A percentile compares a stretch with the other conserved stretches of the same genome.
Evolutionary conservation across 1,140 invertebrate genomes (phyloP).

Genomic region (Ylistrum balloti): DNA sequence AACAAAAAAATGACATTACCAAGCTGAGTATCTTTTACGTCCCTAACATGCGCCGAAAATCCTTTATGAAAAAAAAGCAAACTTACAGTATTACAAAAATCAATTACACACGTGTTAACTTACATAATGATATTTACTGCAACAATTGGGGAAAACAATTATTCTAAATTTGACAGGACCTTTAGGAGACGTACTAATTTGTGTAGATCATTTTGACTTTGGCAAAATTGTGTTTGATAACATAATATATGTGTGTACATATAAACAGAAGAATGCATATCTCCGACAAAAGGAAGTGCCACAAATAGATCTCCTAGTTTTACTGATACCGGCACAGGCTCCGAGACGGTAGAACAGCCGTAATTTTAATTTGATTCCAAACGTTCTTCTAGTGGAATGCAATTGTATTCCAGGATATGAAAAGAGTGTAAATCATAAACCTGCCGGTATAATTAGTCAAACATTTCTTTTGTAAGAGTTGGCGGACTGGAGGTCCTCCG

Average conservation of each 20-base stretch:
- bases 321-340: neutral
- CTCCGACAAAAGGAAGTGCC: neutral
- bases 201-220: neutral
- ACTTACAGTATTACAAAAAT: no score
- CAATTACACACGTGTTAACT: no score
- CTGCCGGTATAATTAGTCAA: slow-evolving; percentile 15
- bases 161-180: slow-evolving; percentile 12
- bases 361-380: neutral
- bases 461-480: neutral
- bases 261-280: slow-evolving; percentile 19
- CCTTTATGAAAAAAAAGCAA: no score
- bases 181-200: neutral
- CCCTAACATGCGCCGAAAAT: no score
- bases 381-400: neutral
- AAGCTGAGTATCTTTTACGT: no score
- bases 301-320: neutral
- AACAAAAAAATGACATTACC: no score
- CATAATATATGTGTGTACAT: neutral
- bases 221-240: neutral
- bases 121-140: no score
- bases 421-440: slow-evolving; percentile 35
- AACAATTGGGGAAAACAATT: neutral
- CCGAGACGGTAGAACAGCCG: neutral
- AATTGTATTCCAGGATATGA: slow-evolving; percentile 28
- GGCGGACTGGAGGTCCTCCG: slow-evolving; percentile 18